Base-by-base conservation (phyloP, 2,888 invertebrate genomes). In the Phania funesta region DNA sequence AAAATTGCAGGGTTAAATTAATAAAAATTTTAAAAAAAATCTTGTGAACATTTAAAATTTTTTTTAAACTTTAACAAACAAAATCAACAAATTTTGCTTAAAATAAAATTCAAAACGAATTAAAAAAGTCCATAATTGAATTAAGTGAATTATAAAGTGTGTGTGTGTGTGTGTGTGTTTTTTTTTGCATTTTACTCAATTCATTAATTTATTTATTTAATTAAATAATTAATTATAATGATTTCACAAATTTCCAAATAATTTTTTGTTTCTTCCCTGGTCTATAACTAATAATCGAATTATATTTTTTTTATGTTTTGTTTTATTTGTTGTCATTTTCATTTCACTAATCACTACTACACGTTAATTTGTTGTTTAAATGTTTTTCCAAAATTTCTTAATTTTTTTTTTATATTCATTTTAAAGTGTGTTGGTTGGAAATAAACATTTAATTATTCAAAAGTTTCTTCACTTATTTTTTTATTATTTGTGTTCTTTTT, bases 151-250 rank as follows among this genome's bases (percentile, higher is more conserved):
- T 38, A 4, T 4, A 38, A 56, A 56, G 11, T 11, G 16, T 18
- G 13, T 22, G 8, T 8, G 13, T 46, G 32, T 3, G 29, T 32
- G 16, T 44, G 44, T 38, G 22, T 32, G 32, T 20, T 54, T 32
- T 52, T 54, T 74, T 74, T 22, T 46, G 38, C 68, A 52, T 76
- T 67, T 60, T 67, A 68, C 11, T 67, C 60, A 60, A 76, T 60
- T 62, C 60, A 60, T 58, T 67, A 50, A 74, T 75, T 60, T 13
- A 71, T 60, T 74, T 38, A 80, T 80, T 80, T 75, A 58, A 64
- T 74, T 68, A 68, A n/a, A n/a, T n/a, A n/a, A 38, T 70, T 80
- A 79, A 76, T 64, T 68, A 71, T 75, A 78, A 78, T 78, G 78
- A 78, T 78, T 78, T 77, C 73, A 82, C 77, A 82, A 58, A 67